Evolutionary conservation across 2,888 invertebrate genomes (phyloP).

Genomic region (Antheraea assamensis): DNA sequence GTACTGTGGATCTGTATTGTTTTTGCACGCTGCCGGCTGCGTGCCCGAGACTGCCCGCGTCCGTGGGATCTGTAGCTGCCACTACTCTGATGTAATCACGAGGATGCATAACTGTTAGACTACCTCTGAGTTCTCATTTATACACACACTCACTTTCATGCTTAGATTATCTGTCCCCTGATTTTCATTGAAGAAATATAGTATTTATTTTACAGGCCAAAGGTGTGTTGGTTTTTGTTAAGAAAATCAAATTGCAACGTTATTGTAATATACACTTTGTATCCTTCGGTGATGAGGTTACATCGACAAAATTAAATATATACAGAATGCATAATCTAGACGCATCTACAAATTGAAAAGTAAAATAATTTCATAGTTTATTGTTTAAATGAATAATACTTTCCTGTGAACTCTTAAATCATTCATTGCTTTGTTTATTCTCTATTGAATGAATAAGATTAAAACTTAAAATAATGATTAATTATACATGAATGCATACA

Average conservation of each 20-base stretch:
- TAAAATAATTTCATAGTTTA: neutral
- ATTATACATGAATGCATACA: neutral
- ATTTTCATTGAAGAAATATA: constrained; percentile 3
- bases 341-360: neutral
- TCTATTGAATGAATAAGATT: too few species aligned
- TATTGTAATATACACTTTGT: neutral
- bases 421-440: too few species aligned
- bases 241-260: neutral
- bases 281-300: neutral
- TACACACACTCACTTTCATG: constrained; percentile 1
- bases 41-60: neutral
- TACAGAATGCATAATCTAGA: neutral
- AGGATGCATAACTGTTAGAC: neutral
- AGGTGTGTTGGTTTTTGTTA: neutral
- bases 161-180: neutral
- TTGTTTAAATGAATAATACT: neutral
- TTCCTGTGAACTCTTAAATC: neutral
- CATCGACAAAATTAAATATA: neutral
- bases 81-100: constrained; percentile 6
- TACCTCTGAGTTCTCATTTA: neutral
- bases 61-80: constrained; percentile 2
- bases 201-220: neutral
- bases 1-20: neutral
- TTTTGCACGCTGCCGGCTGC: neutral
- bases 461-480: neutral